A percentile compares a stretch with the other conserved stretches of the same genome.
Conservation (phyloP, 2,888 invertebrate species). For the Lepas anatifera region DNA sequence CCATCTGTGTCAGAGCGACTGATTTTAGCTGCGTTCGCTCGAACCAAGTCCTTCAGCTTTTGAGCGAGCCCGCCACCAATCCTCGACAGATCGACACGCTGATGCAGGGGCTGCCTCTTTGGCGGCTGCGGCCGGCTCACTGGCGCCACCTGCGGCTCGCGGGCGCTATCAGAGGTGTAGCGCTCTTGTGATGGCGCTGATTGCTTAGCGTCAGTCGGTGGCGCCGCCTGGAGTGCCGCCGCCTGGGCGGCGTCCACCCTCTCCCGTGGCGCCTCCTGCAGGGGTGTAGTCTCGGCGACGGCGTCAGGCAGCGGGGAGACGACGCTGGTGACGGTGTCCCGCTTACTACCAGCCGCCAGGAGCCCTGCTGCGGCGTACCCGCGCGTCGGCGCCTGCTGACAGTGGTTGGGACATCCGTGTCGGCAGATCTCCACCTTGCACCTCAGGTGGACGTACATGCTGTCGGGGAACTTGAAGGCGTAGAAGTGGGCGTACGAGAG, state of each 20-base stretch:
- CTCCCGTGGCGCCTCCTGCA: background rate
- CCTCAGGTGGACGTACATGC: constrained; percentile 80
- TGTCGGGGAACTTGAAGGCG: constrained; percentile 90
- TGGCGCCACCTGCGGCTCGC: background rate
- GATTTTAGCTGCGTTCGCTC: background rate
- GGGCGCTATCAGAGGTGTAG: too few relatives aligned
- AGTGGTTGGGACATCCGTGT: constrained; percentile 82
- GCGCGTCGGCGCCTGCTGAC: constrained; percentile 48
- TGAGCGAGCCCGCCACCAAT: background rate
- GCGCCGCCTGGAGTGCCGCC: background rate
- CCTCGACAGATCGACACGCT: background rate
- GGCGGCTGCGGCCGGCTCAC: background rate
- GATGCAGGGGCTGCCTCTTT: background rate
- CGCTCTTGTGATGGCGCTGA: too few relatives aligned
- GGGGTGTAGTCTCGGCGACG: background rate
- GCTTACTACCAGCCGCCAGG: background rate
- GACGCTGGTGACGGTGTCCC: background rate
- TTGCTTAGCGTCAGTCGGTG: background rate
- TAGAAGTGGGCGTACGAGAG: constrained; percentile 92
- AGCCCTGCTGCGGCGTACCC: constrained; percentile 19
- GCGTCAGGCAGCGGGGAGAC: background rate
- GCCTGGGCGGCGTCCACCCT: too few relatives aligned
- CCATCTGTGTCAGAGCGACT: background rate
- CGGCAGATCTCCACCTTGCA: constrained; percentile 79
- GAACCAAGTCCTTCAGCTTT: background rate